Evolutionary conservation across 2,888 invertebrate genomes (phyloP), one percentile per base, ranked within the genome.

Genomic region (Hipparchia semele): DNA sequence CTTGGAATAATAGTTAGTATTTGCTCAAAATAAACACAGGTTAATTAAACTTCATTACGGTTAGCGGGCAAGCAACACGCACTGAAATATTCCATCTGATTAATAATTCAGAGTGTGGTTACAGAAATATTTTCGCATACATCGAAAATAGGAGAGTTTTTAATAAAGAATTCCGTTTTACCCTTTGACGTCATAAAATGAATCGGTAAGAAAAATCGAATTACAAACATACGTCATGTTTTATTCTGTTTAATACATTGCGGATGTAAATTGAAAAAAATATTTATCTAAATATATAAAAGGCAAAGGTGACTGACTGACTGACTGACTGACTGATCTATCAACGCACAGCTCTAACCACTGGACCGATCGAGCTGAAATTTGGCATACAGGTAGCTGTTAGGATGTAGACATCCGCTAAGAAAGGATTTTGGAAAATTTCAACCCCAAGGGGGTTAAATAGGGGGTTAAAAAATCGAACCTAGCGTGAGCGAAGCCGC

Each of bases 121-220:
- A 33, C 7, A 13, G 46, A 58, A 67, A 56, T 67, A 67, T 67
- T 67, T 58, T 58, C 65, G 13, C 7, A 65, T 33, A 68, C 68
- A 62, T 75, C 64, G 45, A 64, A 70, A 70, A 70, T 70, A 64
- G 69, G 68, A 66, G 72, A 60, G 66, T 71, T 72, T 70, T 46
- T 62, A 66, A 72, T 72, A 72, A 74, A 70, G 53, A 62, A 72
- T 76, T 61, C 64, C 61, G 51, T 71, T 56, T 68, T n/a, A 58
- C 33, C 23, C n/a, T 39, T 33, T 45, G 65, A 46, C 56, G 66
- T 74, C 62, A 73, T 75, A 75, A 77, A 73, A 77, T 75, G 62
- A 72, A 75, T 69, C 45, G 59, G n/a, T 56, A 71, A 64, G 75
- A 73, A 64, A 70, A 75, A 79, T 71, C 71, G 76, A 79, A 77